These are phyloP conservation scores for Anolis carolinensis DNA, from an alignment of 2,113 vertebrate species.

Conservation along the genomic window DNA sequence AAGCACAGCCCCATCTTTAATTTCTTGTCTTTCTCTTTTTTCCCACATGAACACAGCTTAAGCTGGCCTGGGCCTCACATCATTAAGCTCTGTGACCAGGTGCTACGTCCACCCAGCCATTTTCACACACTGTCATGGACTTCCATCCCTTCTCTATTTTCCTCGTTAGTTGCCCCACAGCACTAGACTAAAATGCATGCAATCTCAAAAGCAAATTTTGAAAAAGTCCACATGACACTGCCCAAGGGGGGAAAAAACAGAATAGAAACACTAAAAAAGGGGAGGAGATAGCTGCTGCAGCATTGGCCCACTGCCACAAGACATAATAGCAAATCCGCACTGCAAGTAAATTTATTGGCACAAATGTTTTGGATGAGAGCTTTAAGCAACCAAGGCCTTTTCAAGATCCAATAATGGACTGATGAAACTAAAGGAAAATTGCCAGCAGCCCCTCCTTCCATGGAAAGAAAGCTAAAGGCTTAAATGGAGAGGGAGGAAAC, in stretches of 20 bases:
- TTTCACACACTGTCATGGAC: background rate
- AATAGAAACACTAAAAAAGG: background rate
- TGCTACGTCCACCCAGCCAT: background rate
- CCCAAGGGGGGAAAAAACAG: background rate
- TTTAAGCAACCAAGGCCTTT: background rate
- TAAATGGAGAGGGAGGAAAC: too few relatives aligned
- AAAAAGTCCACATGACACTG: background rate
- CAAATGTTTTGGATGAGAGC: background rate
- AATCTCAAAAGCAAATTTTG: background rate
- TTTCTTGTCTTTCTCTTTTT: background rate
- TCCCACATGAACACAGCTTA: background rate
- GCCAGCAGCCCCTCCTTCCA: too few relatives aligned
- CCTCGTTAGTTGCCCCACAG: background rate
- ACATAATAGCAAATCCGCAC: background rate
- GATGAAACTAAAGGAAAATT: background rate
- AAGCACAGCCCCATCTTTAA: background rate
- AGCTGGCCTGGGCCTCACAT: background rate
- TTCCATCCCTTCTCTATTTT: background rate
- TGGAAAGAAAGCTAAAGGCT: too few relatives aligned
- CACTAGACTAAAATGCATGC: background rate
- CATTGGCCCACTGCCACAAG: background rate
- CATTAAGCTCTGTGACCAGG: background rate
- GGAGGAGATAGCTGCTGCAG: background rate
- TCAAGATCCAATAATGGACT: background rate
- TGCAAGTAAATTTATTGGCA: background rate